phyloP scores from a whole-genome alignment of 2,113 vertebrate genomes.

The Pollimyrus isidori region DNA sequence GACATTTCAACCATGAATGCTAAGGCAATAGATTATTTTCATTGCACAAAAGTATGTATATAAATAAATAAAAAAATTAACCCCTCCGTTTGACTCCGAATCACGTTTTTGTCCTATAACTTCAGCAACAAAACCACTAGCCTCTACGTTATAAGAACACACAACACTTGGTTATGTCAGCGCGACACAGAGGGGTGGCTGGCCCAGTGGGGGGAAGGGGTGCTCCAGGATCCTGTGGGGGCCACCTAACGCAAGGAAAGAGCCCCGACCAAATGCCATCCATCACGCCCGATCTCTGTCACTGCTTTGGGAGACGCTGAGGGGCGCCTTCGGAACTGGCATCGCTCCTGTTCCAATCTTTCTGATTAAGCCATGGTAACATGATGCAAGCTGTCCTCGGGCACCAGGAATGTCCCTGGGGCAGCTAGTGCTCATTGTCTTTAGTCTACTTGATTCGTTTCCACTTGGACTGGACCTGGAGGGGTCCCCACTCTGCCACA shows the following conservation, averaged over 20 bases:
- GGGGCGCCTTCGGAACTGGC: neutral
- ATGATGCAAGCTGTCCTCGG: neutral
- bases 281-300: neutral
- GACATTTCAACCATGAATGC: constrained; percentile 10
- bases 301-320: neutral
- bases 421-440: constrained; percentile 22
- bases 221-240: constrained; percentile 17
- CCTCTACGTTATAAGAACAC: constrained; percentile 39
- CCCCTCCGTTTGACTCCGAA: constrained; percentile 46
- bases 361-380: neutral
- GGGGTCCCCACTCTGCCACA: constrained; percentile 26
- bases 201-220: constrained; percentile 26
- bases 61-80: neutral
- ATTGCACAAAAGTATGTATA: constrained; percentile 11
- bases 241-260: constrained; percentile 25
- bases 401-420: neutral
- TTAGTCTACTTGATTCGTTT: constrained; percentile 26
- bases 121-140: constrained; percentile 65
- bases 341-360: neutral
- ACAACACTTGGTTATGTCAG: constrained; percentile 45
- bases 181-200: constrained; percentile 54
- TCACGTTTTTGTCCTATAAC: constrained; percentile 79
- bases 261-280: neutral
- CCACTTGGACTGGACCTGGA: constrained; percentile 44
- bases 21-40: neutral